Conservation (phyloP, 2,888 invertebrate genomes). For the Xestobium rufovillosum region DNA sequence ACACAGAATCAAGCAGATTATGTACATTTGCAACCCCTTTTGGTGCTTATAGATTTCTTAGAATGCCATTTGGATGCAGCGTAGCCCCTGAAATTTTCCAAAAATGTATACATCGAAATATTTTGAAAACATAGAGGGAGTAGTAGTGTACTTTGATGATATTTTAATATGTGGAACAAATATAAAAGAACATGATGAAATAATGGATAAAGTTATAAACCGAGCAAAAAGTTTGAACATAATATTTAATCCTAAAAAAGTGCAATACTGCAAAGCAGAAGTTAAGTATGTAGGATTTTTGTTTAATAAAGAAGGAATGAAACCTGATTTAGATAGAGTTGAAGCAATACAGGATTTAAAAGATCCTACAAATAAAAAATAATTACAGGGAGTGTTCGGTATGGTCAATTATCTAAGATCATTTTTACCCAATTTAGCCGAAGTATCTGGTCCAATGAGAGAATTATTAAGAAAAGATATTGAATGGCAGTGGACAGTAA, state of each 20-base stretch:
- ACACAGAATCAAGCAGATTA: slow-evolving; percentile 25
- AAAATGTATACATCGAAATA: slow-evolving; percentile 28
- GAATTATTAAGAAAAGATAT: slow-evolving; percentile 18
- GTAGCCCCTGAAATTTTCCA: slow-evolving; percentile 31
- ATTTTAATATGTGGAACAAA: slow-evolving; percentile 19
- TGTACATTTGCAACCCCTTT: slow-evolving; percentile 30
- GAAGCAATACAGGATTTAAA: slow-evolving; percentile 11
- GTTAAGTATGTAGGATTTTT: slow-evolving; percentile 29
- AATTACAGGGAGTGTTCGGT: slow-evolving; percentile 21
- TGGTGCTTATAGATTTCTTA: too few species aligned
- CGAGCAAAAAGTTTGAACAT: slow-evolving; percentile 20
- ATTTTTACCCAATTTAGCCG: slow-evolving; percentile 12
- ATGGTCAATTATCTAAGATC: slow-evolving; percentile 15
- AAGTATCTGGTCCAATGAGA: slow-evolving; percentile 5
- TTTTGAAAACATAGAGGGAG: slow-evolving; percentile 30
- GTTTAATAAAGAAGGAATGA: slow-evolving; percentile 10
- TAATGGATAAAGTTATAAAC: slow-evolving; percentile 26
- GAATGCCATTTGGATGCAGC: slow-evolving; percentile 20
- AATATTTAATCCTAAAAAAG: slow-evolving; percentile 5
- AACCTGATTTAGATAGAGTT: slow-evolving; percentile 10
- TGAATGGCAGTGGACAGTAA: slow-evolving; percentile 13
- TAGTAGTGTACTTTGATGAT: slow-evolving; percentile 33
- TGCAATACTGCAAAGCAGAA: slow-evolving; percentile 7
- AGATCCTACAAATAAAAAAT: slow-evolving; percentile 17
- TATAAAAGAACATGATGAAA: slow-evolving; percentile 25